These are phyloP conservation scores for Marasmarcha lunaedactyla DNA, from an alignment of 2,888 invertebrate genomes.

Conservation along the genomic window DNA sequence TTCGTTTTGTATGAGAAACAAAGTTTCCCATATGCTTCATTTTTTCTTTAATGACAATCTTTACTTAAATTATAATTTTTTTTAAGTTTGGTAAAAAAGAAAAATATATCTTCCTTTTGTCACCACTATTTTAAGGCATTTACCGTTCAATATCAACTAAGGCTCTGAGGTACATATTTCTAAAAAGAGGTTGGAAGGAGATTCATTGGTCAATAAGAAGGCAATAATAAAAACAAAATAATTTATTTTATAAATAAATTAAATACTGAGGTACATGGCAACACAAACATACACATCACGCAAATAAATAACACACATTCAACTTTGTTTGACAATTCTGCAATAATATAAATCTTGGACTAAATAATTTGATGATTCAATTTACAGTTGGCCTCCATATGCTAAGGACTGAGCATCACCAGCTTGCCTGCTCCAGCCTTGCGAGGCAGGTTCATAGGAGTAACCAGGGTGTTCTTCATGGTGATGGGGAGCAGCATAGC, in stretches of 20 bases:
- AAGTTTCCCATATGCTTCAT: no score
- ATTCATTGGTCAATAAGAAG: no score
- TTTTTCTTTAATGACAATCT: no score
- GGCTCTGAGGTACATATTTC: no score
- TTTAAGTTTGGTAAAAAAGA: no score
- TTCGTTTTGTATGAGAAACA: no score
- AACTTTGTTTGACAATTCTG: conserved; percentile 11
- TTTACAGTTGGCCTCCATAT: conserved; percentile 61
- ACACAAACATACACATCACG: conserved; percentile 25
- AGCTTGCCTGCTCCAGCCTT: conserved; percentile 75
- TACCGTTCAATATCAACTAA: no score
- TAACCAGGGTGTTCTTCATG: conserved; percentile 69
- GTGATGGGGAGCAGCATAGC: conserved; percentile 74
- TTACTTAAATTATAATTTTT: no score
- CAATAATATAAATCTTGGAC: not conserved
- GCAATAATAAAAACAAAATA: no score
- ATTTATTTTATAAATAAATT: conserved; percentile 27
- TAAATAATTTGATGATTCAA: not conserved
- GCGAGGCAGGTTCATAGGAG: conserved; percentile 64
- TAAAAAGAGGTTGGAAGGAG: no score
- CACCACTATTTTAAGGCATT: no score
- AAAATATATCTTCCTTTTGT: no score
- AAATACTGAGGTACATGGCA: conserved; percentile 50
- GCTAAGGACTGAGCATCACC: conserved; percentile 77
- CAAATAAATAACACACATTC: conserved; percentile 26